Evolutionary conservation across 2,797 vertebrate genomes (phyloP), one percentile per base, ranked within the genome.

Genomic region (Melanotaenia nigrans): DNA sequence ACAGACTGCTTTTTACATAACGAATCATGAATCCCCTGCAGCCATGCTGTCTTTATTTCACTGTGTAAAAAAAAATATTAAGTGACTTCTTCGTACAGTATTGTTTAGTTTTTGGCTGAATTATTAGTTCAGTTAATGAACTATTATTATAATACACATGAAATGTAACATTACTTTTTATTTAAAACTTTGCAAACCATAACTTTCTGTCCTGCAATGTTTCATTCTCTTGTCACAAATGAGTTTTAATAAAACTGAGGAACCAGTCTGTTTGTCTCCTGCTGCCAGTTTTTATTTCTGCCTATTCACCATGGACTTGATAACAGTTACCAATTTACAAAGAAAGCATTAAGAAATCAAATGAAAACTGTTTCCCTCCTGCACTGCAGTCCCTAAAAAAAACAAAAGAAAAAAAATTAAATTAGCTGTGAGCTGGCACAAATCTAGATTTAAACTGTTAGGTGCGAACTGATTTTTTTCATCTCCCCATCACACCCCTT

Each of bases 1-100:
- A 91, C 90, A 92, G 90, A 87, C 87, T 91, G 82, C 73, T 87
- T 93, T 93, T 90, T 89, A 73, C 85, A 89, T 24, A 72, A 71
- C 12, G 35, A 74, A 28, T 79, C 60, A 62, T 35, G 58, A 68
- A 25, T 61, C 61, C 24, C 73, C 59, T 35, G 24, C 58, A 72
- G 61, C 65, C 71, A 65, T 63, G 58, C 36, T 38, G 71, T 63
- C 66, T 86, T 81, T 71, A 47, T 84, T 81, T 88, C 45, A 49
- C 20, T 33, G 42, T 71, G 61, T 71, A 62, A 64, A 77, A 20
- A 20, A 25, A 63, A 65, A 76, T 13, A 25, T 62, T 65, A 75
- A 57, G 74, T 79, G 59, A 66, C 66, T 88, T 75, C 66, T 77
- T 60, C 35, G 11, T 84, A 25, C 62, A 79, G 82, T 87, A 71